Percentiles rank a stretch among this genome's conserved stretches.
These are phyloP conservation scores for Temnothorax ravouxi DNA, from an alignment of 2,888 invertebrate species.

Conservation along the genomic window DNA sequence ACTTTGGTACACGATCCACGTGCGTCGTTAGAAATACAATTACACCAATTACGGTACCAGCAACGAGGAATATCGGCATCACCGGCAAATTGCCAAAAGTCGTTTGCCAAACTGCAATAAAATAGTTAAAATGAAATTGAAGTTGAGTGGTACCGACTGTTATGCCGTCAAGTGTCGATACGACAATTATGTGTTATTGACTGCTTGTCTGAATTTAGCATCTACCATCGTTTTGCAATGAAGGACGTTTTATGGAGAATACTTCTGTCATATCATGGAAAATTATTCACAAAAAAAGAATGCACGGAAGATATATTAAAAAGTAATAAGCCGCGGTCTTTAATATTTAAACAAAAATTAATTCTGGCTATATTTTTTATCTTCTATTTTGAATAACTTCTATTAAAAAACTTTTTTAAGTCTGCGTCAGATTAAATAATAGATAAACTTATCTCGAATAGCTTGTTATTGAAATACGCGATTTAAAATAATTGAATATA, in stretches of 20 bases:
- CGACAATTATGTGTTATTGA: slow-evolving; percentile 14
- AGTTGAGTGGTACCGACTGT: slow-evolving; percentile 33
- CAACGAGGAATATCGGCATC: slow-evolving; percentile 69
- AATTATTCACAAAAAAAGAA: not conserved
- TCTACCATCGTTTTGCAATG: not conserved
- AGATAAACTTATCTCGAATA: not conserved
- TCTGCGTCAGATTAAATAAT: not conserved
- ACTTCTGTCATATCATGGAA: not conserved
- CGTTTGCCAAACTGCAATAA: slow-evolving; percentile 76
- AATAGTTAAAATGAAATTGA: slow-evolving; percentile 62
- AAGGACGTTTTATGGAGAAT: not conserved
- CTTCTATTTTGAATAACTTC: not conserved
- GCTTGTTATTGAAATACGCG: not conserved
- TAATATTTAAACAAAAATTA: slow-evolving; percentile 3
- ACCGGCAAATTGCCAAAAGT: slow-evolving; percentile 78
- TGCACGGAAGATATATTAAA: not conserved
- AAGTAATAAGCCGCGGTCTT: not conserved
- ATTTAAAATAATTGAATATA: slow-evolving; percentile 1
- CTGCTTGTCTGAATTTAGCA: not conserved
- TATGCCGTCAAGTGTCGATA: slow-evolving; percentile 25
- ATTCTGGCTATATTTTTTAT: not conserved
- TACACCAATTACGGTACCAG: slow-evolving; percentile 71
- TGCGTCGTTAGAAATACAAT: slow-evolving; percentile 79
- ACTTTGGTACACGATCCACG: slow-evolving; percentile 78
- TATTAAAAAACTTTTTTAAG: not conserved